Evolutionary conservation across 2,113 vertebrate species (phyloP), one percentile per base, ranked within the genome.

Genomic region (Marmota monax): DNA sequence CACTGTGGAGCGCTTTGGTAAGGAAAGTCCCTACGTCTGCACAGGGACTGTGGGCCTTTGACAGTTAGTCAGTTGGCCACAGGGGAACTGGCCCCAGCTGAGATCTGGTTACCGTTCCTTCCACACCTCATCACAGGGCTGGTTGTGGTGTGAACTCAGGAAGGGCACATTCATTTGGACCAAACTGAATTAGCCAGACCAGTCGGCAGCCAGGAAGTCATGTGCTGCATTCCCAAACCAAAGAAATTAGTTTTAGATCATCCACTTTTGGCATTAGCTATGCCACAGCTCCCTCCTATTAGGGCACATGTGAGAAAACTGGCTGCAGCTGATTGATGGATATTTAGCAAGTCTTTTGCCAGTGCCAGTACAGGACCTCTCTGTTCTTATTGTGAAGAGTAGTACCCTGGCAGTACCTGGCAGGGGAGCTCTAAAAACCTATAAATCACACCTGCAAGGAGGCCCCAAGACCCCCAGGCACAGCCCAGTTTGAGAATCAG

Each of bases 111-210:
- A 2, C 63, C 76, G 87, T 29, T 29, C 70, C 65, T 91, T 67
- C 96, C 42, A 87, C 88, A 93, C 89, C 89, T 98, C 89, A 48
- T 91, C 48, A 16, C 74, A 86, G 89, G 42, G 56, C 86, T 88
- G 56, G 42, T 48, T 89, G 70, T 83, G 37, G 1, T 32, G 37
- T 83, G 82, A 69, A 27, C 65, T 69, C 58, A 53, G 89, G 91
- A 86, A 95, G 83, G 79, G 34, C 34, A 7, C 86, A 87, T 93
- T 95, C 56, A 93, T 96, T 92, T 96, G 65, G 58, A 39, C 42
- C 89, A 95, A 97, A 98, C 76, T 90, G 45, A 88, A 97, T 97
- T 97, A 97, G 76, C 93, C 88, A 86, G 89, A 65, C 72, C 83
- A 37, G 86, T 92, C 53, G 0, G 93, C 34, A 20, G 92, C 95